Evolutionary conservation across 2,888 invertebrate genomes (phyloP).

Genomic region (Hedya salicella): DNA sequence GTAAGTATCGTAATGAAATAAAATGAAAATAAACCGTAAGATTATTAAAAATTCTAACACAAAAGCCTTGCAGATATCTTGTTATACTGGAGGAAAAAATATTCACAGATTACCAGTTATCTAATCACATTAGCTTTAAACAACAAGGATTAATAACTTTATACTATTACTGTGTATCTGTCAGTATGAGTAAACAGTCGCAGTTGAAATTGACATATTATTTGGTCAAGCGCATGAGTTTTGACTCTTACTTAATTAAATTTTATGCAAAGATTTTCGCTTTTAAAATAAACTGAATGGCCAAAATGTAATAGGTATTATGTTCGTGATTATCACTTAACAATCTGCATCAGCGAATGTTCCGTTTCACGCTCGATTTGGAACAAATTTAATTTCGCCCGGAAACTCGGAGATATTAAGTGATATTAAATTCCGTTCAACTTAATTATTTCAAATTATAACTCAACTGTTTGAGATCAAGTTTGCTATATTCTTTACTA

Average conservation of each 20-base stretch:
- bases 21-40: no score
- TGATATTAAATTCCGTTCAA: not conserved
- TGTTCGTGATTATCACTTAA: not conserved
- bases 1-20: no score
- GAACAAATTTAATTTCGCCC: slow-evolving; percentile 11
- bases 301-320: not conserved
- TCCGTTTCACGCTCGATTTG: slow-evolving; percentile 12
- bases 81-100: no score
- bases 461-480: not conserved
- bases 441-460: slow-evolving; percentile 4
- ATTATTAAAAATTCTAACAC: no score
- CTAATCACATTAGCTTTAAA: no score
- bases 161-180: no score
- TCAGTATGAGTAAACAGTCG: no score
- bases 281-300: not conserved
- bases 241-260: not conserved
- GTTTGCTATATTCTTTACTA: not conserved
- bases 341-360: slow-evolving; percentile 8
- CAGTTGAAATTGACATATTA: no score
- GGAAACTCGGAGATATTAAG: not conserved
- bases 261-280: not conserved
- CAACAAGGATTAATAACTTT: no score
- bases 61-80: no score
- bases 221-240: no score
- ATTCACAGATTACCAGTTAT: no score